These are phyloP conservation scores for Rutpela maculata DNA, from an alignment of 2,888 invertebrate species.

Conservation along the genomic window DNA sequence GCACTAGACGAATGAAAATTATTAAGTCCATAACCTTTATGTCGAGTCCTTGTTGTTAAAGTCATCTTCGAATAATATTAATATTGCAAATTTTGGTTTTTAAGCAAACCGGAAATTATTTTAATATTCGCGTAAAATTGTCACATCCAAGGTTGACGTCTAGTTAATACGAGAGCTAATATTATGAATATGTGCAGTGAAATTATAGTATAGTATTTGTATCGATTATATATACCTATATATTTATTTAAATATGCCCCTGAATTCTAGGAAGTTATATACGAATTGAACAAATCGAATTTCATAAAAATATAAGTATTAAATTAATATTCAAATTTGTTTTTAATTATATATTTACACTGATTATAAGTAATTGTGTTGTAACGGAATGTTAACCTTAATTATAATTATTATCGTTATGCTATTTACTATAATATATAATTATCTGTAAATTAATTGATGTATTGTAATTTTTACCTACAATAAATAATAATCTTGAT, in stretches of 20 bases:
- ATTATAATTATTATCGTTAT: conserved; percentile 5
- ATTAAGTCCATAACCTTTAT: too few species aligned
- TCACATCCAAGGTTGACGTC: neutral
- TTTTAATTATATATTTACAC: conserved; percentile 21
- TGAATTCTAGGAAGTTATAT: conserved; percentile 19
- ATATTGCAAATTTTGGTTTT: too few species aligned
- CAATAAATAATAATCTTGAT: too few species aligned
- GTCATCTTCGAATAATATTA: too few species aligned
- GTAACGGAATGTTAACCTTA: conserved; percentile 21
- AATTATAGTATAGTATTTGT: too few species aligned
- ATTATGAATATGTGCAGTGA: neutral
- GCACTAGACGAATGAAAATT: too few species aligned
- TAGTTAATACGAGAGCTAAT: too few species aligned
- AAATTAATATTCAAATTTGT: neutral
- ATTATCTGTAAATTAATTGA: neutral
- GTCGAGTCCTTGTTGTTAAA: too few species aligned
- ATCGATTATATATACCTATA: too few species aligned
- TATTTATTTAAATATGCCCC: neutral
- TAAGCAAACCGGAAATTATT: neutral
- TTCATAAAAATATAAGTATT: neutral
- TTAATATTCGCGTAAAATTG: neutral
- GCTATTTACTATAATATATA: conserved; percentile 7
- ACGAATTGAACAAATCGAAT: neutral
- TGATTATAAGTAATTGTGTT: conserved; percentile 26
- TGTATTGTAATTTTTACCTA: too few species aligned